Percentiles rank a stretch among this genome's conserved stretches.
These are phyloP conservation scores for Kryptolebias ocellatus DNA, from an alignment of 2,797 vertebrate genomes.

Conservation along the genomic window DNA sequence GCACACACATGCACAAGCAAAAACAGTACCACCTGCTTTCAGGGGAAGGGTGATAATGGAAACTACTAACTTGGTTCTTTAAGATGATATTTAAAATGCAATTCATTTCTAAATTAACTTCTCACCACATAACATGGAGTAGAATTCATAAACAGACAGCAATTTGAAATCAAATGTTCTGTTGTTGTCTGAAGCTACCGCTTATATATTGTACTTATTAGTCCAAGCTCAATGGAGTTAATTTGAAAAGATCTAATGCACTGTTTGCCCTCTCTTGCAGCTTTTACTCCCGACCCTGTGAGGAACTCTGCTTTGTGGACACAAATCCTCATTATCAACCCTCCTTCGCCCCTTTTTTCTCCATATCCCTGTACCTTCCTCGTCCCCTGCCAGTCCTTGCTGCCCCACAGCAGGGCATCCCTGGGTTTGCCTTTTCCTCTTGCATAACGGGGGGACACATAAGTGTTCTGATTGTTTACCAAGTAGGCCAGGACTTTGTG, in stretches of 20 bases:
- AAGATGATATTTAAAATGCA: too few species aligned
- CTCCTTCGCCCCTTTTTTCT: constrained; percentile 53
- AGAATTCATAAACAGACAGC: too few species aligned
- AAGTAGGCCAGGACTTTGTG: constrained; percentile 45
- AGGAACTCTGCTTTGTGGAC: constrained; percentile 65
- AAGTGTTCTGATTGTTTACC: constrained; percentile 43
- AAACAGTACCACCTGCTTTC: too few species aligned
- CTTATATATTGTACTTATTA: constrained; percentile 28
- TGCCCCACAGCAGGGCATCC: constrained; percentile 42
- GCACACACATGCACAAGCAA: too few species aligned
- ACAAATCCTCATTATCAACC: constrained; percentile 47
- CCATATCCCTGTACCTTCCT: constrained; percentile 42
- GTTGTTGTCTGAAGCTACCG: constrained; percentile 12
- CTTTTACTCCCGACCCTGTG: constrained; percentile 45
- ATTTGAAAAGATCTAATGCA: constrained; percentile 45
- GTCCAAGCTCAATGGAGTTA: constrained; percentile 17
- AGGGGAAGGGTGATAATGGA: too few species aligned
- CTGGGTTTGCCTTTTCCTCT: constrained; percentile 28
- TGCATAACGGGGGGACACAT: constrained; percentile 47
- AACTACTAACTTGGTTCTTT: too few species aligned
- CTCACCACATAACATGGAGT: too few species aligned
- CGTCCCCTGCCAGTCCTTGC: constrained; percentile 44
- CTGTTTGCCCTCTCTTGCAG: constrained; percentile 63
- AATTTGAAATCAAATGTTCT: too few species aligned
- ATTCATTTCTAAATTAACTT: too few species aligned